phyloP scores from a whole-genome alignment of 23 tunicate genomes.

The Halocynthia aurantium region DNA sequence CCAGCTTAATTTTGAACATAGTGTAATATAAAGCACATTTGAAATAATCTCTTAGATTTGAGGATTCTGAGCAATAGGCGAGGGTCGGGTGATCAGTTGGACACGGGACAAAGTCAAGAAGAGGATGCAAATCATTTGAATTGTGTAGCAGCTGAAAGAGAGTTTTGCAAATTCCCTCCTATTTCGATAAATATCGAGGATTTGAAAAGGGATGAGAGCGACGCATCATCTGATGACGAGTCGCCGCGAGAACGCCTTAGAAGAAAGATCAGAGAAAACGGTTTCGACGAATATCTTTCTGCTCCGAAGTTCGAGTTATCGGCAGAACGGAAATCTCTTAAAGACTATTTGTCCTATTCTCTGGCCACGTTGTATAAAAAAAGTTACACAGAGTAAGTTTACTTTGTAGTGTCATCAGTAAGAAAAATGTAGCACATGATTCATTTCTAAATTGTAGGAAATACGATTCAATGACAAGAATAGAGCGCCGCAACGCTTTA shows the following conservation, averaged over 20 bases:
- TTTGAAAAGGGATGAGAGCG: background rate
- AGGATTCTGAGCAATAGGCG: too few species aligned
- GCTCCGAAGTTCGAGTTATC: too few species aligned
- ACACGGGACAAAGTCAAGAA: too few species aligned
- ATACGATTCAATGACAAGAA: constrained; percentile 10
- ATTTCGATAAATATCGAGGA: background rate
- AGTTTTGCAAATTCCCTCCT: background rate
- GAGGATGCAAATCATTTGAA: too few species aligned
- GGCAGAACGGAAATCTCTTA: too few species aligned
- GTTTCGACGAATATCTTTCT: background rate
- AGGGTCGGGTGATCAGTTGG: too few species aligned
- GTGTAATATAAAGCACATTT: too few species aligned
- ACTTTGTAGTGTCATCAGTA: background rate
- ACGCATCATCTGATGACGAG: background rate
- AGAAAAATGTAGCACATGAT: too few species aligned
- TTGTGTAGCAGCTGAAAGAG: too few species aligned
- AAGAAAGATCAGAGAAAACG: constrained; percentile 11
- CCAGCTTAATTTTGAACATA: too few species aligned
- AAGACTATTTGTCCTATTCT: background rate
- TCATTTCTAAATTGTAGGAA: constrained; percentile 1
- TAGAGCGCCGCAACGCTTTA: constrained; percentile 4
- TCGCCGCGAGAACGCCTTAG: constrained; percentile 10
- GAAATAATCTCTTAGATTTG: too few species aligned
- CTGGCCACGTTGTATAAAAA: background rate
- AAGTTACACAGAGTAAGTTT: constrained; percentile 12